phyloP scores from a whole-genome alignment of 2,797 vertebrate genomes.

The Sciaenops ocellatus region DNA sequence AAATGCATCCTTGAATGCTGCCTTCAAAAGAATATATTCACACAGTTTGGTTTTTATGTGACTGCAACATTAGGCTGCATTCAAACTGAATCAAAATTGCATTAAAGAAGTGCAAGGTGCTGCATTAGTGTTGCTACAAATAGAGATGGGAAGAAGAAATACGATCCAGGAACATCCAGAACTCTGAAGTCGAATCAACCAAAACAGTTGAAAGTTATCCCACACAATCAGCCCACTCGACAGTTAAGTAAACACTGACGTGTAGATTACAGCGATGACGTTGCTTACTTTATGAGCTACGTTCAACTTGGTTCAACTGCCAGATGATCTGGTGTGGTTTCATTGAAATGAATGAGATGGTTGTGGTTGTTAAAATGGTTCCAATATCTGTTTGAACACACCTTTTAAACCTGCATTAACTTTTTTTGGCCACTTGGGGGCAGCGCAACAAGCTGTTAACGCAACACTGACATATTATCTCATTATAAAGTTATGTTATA shows the following conservation, averaged over 20 bases:
- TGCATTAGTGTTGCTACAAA: background rate
- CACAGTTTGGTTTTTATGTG: background rate
- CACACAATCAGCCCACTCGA: background rate
- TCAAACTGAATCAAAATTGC: background rate
- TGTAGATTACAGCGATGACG: no score
- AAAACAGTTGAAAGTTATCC: no score
- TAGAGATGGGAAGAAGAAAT: background rate
- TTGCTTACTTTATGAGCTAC: no score
- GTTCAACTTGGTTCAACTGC: no score
- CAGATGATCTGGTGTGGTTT: background rate
- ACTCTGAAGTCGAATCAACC: background rate
- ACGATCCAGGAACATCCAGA: background rate
- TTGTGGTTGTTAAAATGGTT: background rate
- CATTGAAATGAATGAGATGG: background rate
- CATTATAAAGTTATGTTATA: background rate
- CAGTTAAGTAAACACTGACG: no score
- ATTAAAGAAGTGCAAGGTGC: background rate
- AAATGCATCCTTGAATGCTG: background rate
- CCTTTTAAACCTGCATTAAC: background rate
- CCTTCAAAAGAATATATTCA: background rate
- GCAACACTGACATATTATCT: background rate
- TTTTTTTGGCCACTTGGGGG: background rate
- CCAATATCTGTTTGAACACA: background rate
- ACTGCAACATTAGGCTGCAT: background rate
- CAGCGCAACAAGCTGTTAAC: background rate